Base-by-base conservation (phyloP, 2,888 invertebrate genomes). In the Ethmia dodecea region DNA sequence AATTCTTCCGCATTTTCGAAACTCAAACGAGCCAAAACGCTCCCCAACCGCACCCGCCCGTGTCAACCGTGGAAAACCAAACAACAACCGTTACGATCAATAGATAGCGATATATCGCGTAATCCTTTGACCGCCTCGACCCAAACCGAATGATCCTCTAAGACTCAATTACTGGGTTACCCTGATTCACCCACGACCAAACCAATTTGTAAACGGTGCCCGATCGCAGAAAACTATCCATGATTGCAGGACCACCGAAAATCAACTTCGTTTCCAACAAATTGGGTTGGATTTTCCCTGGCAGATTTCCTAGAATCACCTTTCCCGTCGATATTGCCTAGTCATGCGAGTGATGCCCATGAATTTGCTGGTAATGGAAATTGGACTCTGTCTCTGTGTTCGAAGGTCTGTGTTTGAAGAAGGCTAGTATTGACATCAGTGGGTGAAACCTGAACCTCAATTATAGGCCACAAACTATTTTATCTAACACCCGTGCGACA, bases 401-500 rank as follows among this genome's bases (percentile, higher is more conserved):
- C 27, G 24, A 37, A n/a, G 32, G 12, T 5, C 30, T 58, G 68
- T 38, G 13, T 26, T 12, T 26, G 4, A 1, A 11, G 48, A 62
- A 56, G 20, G 9, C 12, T 2, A 31, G 34, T 41, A 67, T 65
- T 68, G 14, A 46, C 33, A 38, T 54, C 48, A 53, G 60, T 49
- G 48, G 56, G 55, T 44, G 55, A 60, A 66, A 57, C 60, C 63
- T 65, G 72, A 65, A 72, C 77, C 77, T 72, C 83, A 83, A 81
- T 83, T 84, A 84, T 83, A 79, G 81, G 65, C 83, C 83, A 80
- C 81, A 81, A 83, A 83, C 81, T 83, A 81, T 83, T 84, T 83
- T 81, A 81, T 81, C 81, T 80, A 76, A 79, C 80, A 64, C 79
- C 79, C 76, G 74, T 76, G 79, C 73, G 84, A 84, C 86, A 78